Evolutionary conservation across 2,113 vertebrate genomes (phyloP).

Genomic region (Oncorhynchus masou): DNA sequence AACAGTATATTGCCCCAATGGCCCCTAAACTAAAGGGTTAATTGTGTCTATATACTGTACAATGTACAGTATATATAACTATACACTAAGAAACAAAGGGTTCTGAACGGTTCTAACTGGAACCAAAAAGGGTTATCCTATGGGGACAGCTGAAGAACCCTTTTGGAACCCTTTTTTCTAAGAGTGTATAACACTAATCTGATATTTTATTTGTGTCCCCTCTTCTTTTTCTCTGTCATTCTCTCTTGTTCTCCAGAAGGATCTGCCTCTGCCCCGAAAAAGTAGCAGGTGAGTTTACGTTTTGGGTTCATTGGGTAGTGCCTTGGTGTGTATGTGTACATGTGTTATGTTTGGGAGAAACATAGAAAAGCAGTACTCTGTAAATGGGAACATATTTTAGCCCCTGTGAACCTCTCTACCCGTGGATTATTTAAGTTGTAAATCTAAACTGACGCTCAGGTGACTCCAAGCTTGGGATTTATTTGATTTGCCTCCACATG

Average conservation of each 20-base stretch:
- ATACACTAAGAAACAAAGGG: too few relatives aligned
- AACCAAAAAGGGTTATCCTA: too few relatives aligned
- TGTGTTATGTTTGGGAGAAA: too few relatives aligned
- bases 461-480: too few relatives aligned
- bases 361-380: background rate
- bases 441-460: too few relatives aligned
- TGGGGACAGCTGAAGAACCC: too few relatives aligned
- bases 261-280: slow-evolving; percentile 37
- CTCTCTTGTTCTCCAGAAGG: slow-evolving; percentile 32
- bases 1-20: too few relatives aligned
- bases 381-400: background rate
- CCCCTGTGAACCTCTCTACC: background rate
- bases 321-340: background rate
- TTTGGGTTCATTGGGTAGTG: background rate
- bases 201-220: background rate
- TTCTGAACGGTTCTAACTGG: too few relatives aligned
- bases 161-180: background rate
- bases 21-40: background rate
- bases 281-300: slow-evolving; percentile 33
- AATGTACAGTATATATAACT: too few relatives aligned
- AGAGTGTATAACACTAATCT: background rate
- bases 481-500: background rate
- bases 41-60: background rate
- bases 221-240: background rate
- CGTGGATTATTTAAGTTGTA: too few relatives aligned